Evolutionary conservation across 2,113 vertebrate genomes (phyloP), one percentile per base, ranked within the genome.

Genomic region (Strix uralensis): DNA sequence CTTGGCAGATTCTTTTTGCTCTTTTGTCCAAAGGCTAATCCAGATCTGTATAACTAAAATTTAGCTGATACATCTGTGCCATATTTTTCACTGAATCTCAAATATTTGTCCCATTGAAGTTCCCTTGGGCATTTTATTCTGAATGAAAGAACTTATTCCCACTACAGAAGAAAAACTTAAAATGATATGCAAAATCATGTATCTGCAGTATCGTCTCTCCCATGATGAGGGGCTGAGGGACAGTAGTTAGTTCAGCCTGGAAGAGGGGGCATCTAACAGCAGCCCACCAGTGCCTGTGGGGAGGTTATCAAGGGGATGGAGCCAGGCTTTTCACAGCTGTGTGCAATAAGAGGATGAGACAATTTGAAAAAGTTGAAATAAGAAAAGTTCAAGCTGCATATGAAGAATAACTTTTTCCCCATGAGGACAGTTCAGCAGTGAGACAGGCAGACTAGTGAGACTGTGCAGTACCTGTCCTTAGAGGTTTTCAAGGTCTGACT

Each of bases 271-370:
- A 32, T 9, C 5, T 38, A 46, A 44, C 34, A 80, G 18, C 20
- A 67, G 10, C 17, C 15, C 5, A 1, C 7, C 7, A 44, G 3
- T 7, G 3, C 8, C 26, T 25, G 5, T 9, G 7, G 13, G 7
- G 15, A 52, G 9, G 30, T 29, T 72, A 13, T 32, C 7, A 16
- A 32, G 5, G 15, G 18, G 4, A 9, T 7, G 29, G 15, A 67
- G 20, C 15, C 30, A 49, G 34, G 26, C 5, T 71, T 20, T 66
- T 49, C 42, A 38, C 10, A 62, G n/a, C 6, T 62, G 38, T 34
- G 9, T 11, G 2, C 0, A 0, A 25, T 11, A 15, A n/a, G 4
- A 72, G n/a, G n/a, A 47, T 42, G 8, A 61, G 18, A 81, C 4
- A 72, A 57, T 13, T 29, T 58, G 9, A 46, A 59, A 81, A 63